phyloP scores from a whole-genome alignment of 2,113 vertebrate species.

The Craseonycteris thonglongyai region DNA sequence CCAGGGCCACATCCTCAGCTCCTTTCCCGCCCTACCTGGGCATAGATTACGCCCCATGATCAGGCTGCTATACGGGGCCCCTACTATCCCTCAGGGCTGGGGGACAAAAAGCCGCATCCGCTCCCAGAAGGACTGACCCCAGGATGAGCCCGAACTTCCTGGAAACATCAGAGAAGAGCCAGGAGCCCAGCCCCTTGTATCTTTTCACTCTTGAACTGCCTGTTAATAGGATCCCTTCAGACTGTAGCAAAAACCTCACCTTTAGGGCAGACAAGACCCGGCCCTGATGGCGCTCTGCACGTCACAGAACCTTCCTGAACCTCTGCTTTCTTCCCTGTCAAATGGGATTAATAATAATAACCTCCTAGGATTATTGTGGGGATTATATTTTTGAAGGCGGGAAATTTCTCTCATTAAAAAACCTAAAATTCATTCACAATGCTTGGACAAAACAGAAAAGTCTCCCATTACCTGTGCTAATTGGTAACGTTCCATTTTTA shows the following conservation, averaged over 20 bases:
- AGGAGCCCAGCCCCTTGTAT: neutral
- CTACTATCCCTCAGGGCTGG: accelerated
- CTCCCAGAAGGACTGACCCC: neutral
- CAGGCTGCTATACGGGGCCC: accelerated
- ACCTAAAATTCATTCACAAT: neutral
- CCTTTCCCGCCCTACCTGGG: neutral
- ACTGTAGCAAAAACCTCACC: accelerated
- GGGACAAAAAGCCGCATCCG: neutral
- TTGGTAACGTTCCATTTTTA: accelerated
- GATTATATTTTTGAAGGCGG: neutral
- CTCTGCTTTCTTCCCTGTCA: neutral
- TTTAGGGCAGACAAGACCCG: neutral
- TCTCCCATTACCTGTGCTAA: neutral
- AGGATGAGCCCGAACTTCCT: neutral
- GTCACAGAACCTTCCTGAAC: neutral
- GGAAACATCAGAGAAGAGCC: neutral
- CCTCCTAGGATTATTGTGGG: neutral
- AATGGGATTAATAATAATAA: neutral
- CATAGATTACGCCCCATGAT: accelerated
- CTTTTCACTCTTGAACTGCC: neutral
- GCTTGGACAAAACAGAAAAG: neutral
- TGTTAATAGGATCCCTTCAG: neutral
- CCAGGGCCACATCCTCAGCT: accelerated
- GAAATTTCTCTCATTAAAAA: neutral
- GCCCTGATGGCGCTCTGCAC: accelerated